phyloP scores from a whole-genome alignment of 2,888 invertebrate species.

The Venusia cambrica region DNA sequence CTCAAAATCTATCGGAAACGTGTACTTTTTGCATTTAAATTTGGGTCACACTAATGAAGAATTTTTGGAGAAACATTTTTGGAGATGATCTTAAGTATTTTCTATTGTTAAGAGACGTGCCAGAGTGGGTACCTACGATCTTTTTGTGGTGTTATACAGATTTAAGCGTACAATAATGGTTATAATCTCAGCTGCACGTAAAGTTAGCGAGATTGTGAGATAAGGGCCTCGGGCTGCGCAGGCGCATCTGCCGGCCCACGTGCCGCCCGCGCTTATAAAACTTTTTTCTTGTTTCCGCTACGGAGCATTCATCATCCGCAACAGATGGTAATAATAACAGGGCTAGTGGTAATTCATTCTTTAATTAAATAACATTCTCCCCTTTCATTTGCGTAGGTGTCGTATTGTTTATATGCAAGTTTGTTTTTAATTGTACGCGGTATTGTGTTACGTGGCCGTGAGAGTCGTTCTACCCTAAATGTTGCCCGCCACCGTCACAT shows the following conservation, averaged over 20 bases:
- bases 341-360: constrained; percentile 60
- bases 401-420: constrained; percentile 42
- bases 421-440: constrained; percentile 34
- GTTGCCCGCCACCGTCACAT: constrained; percentile 53
- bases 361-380: constrained; percentile 65
- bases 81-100: constrained; percentile 1
- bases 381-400: constrained; percentile 45
- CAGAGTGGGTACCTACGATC: constrained; percentile 30
- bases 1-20: too few species aligned
- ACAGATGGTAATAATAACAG: constrained; percentile 72
- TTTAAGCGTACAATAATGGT: constrained; percentile 58
- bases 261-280: constrained; percentile 62
- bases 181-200: constrained; percentile 60
- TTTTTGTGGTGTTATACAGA: constrained; percentile 43
- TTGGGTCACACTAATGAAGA: too few species aligned
- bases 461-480: constrained; percentile 53
- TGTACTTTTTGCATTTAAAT: too few species aligned
- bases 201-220: constrained; percentile 56
- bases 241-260: constrained; percentile 77
- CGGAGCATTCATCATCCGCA: constrained; percentile 69
- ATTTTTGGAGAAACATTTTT: too few species aligned
- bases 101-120: constrained; percentile 23
- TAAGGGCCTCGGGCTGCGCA: constrained; percentile 60
- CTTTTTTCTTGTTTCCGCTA: constrained; percentile 59
- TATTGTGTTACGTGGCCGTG: constrained; percentile 37